Conservation (phyloP, 1,140 invertebrate genomes). For the Sesamia nonagrioides region DNA sequence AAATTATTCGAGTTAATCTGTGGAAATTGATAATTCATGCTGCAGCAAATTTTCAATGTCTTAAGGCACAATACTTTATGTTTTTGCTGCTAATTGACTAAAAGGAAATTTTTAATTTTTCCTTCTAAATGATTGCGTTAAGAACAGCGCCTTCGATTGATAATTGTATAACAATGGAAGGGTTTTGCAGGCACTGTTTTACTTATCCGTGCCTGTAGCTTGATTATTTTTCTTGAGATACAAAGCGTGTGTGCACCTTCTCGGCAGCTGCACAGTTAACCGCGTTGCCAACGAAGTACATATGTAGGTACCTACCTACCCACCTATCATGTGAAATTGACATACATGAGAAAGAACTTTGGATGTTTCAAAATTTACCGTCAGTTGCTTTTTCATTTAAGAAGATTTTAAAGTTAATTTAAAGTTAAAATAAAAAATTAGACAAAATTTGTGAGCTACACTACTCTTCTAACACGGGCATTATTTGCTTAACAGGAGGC, state of each 20-base stretch:
- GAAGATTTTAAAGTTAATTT: too few species aligned
- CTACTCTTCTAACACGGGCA: too few species aligned
- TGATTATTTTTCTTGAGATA: slow-evolving; percentile 32
- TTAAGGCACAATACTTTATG: not conserved
- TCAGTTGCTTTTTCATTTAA: too few species aligned
- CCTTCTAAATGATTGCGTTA: slow-evolving; percentile 43
- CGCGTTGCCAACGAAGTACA: slow-evolving; percentile 5
- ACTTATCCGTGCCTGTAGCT: slow-evolving; percentile 27
- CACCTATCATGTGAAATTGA: not conserved
- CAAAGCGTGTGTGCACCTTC: slow-evolving; percentile 20
- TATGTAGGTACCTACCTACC: too few species aligned
- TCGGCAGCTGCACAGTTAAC: slow-evolving; percentile 32
- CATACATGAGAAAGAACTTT: too few species aligned
- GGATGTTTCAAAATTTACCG: too few species aligned
- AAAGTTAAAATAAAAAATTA: too few species aligned
- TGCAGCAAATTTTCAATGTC: slow-evolving; percentile 31
- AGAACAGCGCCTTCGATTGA: slow-evolving; percentile 51
- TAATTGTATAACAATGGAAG: slow-evolving; percentile 54
- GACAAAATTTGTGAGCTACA: too few species aligned
- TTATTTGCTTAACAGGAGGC: too few species aligned
- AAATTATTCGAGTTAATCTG: slow-evolving; percentile 36
- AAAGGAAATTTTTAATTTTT: slow-evolving; percentile 2
- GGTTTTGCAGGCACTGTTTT: slow-evolving; percentile 50
- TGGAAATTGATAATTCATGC: not conserved
- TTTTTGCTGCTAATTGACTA: not conserved